Evolutionary conservation across 1,140 invertebrate genomes (phyloP), one percentile per base, ranked within the genome.

Genomic region (Epicauta chinensis): DNA sequence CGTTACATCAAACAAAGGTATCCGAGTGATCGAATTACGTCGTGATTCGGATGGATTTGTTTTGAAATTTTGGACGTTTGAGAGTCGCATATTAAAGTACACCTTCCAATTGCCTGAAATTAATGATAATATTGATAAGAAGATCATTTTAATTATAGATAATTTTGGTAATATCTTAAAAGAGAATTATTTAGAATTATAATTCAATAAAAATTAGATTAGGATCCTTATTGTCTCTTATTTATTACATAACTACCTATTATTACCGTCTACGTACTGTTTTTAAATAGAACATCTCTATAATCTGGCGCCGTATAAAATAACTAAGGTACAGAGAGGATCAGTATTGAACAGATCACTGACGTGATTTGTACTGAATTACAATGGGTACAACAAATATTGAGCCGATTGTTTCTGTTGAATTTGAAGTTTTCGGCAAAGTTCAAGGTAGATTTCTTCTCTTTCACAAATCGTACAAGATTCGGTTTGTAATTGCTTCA

Each of bases 361-460:
- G 23, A 7, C 23, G 23, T 3, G 1, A 23, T 23, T 23, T 23
- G 7, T 23, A 7, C 4, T 23, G 4, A 23, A 5, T 7, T 23
- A 23, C 7, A 23, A 23, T 23, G 23, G n/a, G n/a, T n/a, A 23
- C 23, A 5, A 23, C 23, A 23, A 46, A 62, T 44, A 51, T 67
- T 34, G 74, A 75, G 49, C 71, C 78, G 1, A 74, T 87, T 45
- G 78, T 89, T 29, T 88, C 88, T 38, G 83, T 89, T 10, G 89
- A 93, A 57, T 93, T 91, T 65, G 90, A 93, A 75, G 88, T 93
- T 35, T 91, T 79, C 61, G 90, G 90, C 51, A 84, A 88, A 72
- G 88, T 93, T 23, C 89, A 91, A 82, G 90, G 89, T 91, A 75
- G 71, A 71, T 64, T 55, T 2, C 6, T 9, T 53, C 35, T 29